Evolutionary conservation across 2,888 invertebrate genomes (phyloP).

Genomic region (Teinopalpus imperialis): DNA sequence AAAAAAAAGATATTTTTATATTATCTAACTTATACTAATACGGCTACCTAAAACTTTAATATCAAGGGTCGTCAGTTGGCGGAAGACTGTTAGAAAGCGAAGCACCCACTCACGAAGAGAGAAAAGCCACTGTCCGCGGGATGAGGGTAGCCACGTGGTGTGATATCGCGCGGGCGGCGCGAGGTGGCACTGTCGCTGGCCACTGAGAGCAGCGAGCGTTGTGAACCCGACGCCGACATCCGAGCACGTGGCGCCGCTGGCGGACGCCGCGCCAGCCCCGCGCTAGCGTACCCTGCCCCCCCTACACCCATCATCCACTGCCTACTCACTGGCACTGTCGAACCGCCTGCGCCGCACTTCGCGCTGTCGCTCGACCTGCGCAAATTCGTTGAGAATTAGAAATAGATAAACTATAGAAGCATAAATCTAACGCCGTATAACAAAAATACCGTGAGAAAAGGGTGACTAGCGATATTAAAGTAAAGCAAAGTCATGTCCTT

Average conservation of each 20-base stretch:
- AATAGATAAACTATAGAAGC: too few species aligned
- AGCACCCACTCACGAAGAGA: slow-evolving; percentile 81
- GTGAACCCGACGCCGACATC: slow-evolving; percentile 56
- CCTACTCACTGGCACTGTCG: slow-evolving; percentile 81
- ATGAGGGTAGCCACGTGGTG: slow-evolving; percentile 63
- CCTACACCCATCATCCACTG: slow-evolving; percentile 62
- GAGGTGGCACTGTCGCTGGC: slow-evolving; percentile 76
- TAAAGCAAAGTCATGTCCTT: too few species aligned
- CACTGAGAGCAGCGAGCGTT: slow-evolving; percentile 77
- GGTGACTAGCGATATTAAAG: too few species aligned
- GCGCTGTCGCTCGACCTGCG: slow-evolving; percentile 86
- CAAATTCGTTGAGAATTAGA: too few species aligned
- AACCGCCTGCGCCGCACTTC: slow-evolving; percentile 81
- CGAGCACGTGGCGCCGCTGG: slow-evolving; percentile 53
- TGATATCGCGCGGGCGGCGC: slow-evolving; percentile 67
- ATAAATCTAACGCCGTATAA: too few species aligned
- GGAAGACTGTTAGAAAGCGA: slow-evolving; percentile 74
- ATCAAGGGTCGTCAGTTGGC: slow-evolving; percentile 43
- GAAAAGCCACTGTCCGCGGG: slow-evolving; percentile 73
- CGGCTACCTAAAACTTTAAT: too few species aligned
- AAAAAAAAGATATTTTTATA: too few species aligned
- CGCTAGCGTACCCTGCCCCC: slow-evolving; percentile 39
- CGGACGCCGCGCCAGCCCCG: slow-evolving; percentile 51
- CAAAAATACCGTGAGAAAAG: too few species aligned
- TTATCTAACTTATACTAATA: too few species aligned